Base-by-base conservation (phyloP, 2,797 vertebrate genomes). In the Chaunax sp. region DNA sequence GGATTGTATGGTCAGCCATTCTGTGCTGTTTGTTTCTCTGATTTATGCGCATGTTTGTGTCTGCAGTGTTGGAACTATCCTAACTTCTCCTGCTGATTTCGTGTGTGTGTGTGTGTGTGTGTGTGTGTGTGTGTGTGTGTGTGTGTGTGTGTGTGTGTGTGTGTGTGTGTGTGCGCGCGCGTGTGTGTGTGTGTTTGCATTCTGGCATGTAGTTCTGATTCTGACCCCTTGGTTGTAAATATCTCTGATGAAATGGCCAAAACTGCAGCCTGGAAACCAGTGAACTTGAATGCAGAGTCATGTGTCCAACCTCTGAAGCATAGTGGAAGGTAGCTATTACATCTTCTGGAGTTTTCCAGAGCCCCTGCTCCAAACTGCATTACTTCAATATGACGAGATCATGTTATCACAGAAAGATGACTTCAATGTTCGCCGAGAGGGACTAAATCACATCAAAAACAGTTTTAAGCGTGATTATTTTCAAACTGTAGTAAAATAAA, bases 181-280 rank as follows among this genome's bases (percentile, higher is more conserved):
- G 23, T 52, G 14, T 67, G 38, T 54, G 38, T 73, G 60, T 58
- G 38, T 64, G 52, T 76, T 66, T 83, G 80, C 78, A 77, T 95
- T 55, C 94, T 82, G 94, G 93, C 94, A 93, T 93, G 90, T 89
- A 96, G 97, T 86, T 87, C 80, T 84, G 82, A 83, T 47, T 52
- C 90, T 94, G 95, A 96, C 88, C 95, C 93, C 76, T 95, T 95
- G 89, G 55, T 96, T 93, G 92, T 96, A 95, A 97, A 97, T 93
- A 96, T 96, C 95, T 96, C 95, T 93, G 95, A 96, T 81, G 95
- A 97, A 94, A 96, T 95, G 95, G 94, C 93, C 94, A 96, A 96
- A 96, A 96, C 94, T 55, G 90, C 94, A 80, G 92, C 93, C 67
- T 96, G 94, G 95, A 97, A 95, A 92, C 94, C 95, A 73, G 95